Conservation (phyloP, 2,888 invertebrate genomes). For the Kuschelorhynchus macadamiae region DNA sequence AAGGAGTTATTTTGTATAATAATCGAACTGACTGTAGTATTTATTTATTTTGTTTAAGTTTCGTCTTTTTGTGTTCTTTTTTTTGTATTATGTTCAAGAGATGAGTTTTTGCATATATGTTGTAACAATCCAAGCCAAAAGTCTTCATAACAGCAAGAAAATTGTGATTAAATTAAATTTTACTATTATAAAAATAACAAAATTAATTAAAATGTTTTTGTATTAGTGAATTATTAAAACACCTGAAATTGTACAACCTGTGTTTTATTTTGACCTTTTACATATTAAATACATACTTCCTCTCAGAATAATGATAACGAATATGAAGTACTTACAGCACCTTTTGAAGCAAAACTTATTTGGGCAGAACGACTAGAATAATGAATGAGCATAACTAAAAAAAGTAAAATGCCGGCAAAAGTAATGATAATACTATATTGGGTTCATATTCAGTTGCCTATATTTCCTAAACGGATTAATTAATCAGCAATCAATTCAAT, state of each 20-base stretch:
- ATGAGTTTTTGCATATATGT: conserved; percentile 63
- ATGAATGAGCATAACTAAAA: no score
- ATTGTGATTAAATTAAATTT: conserved; percentile 69
- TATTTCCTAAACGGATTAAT: no score
- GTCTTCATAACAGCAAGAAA: conserved; percentile 69
- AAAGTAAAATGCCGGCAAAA: no score
- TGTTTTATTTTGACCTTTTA: conserved; percentile 21
- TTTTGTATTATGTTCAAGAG: conserved; percentile 37
- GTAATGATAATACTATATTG: no score
- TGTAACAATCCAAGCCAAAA: conserved; percentile 64
- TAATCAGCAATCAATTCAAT: no score
- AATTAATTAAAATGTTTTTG: conserved; percentile 67
- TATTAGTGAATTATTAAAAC: conserved; percentile 68
- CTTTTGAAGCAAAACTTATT: no score
- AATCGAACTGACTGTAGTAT: conserved; percentile 49
- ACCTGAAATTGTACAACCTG: conserved; percentile 62
- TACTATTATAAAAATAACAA: conserved; percentile 67
- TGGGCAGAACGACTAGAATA: no score
- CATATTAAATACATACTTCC: no score
- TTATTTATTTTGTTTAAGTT: conserved; percentile 46
- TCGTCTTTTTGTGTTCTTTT: conserved; percentile 24
- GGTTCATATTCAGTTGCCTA: no score
- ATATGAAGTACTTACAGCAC: no score
- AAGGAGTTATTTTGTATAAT: conserved; percentile 44
- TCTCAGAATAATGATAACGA: no score